Conservation (phyloP, 1,140 invertebrate species). For the Ceratina calcarata region DNA sequence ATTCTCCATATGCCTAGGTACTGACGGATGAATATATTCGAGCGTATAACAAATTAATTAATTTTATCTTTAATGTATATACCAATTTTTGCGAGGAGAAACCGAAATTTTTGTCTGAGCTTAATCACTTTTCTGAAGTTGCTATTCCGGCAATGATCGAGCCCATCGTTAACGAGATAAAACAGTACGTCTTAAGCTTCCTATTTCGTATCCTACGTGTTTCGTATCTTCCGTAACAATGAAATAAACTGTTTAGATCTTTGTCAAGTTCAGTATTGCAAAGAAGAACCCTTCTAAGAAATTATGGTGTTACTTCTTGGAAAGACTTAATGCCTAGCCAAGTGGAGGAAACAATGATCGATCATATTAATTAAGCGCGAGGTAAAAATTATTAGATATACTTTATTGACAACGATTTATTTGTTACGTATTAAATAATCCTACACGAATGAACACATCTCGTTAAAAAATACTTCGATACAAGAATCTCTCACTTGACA, state of each 20-base stretch:
- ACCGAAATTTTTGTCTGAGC: slow-evolving; percentile 49
- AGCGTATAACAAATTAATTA: slow-evolving; percentile 51
- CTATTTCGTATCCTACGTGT: not conserved
- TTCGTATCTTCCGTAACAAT: not conserved
- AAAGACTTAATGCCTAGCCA: slow-evolving; percentile 50
- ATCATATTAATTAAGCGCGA: not conserved
- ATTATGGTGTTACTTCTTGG: slow-evolving; percentile 39
- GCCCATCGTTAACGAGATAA: slow-evolving; percentile 53
- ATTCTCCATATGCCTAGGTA: slow-evolving; percentile 48
- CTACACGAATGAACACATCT: slow-evolving; percentile 30
- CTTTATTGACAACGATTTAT: slow-evolving; percentile 19
- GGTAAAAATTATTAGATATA: not conserved
- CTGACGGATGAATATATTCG: slow-evolving; percentile 60
- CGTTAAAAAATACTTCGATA: slow-evolving; percentile 16
- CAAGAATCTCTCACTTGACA: slow-evolving; percentile 29
- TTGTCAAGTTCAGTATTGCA: slow-evolving; percentile 53
- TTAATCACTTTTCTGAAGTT: slow-evolving; percentile 50
- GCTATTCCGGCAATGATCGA: slow-evolving; percentile 48
- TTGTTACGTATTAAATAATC: slow-evolving; percentile 10
- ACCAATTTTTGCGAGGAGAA: slow-evolving; percentile 37
- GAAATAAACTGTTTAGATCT: slow-evolving; percentile 39
- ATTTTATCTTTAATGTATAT: slow-evolving; percentile 58
- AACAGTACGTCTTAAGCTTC: slow-evolving; percentile 44
- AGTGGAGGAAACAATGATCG: not conserved
- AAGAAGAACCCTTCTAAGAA: slow-evolving; percentile 45